Evolutionary conservation across 2,797 vertebrate species (phyloP), one percentile per base, ranked within the genome.

Genomic region (Melanotaenia pygmaea): DNA sequence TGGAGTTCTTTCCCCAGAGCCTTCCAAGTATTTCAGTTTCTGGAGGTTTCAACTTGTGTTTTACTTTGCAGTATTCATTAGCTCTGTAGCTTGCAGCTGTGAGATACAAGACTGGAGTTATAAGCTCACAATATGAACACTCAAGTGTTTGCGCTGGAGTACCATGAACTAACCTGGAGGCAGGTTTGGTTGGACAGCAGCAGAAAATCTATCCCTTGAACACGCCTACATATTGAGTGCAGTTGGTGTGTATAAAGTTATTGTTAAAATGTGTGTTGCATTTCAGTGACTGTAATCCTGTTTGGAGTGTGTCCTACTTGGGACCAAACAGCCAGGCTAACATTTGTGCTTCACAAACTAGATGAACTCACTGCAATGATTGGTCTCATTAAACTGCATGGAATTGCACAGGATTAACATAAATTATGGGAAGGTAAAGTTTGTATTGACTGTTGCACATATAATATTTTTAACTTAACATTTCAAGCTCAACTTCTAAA

Each of bases 1-100:
- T 81, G 78, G 76, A 86, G 40, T 71, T 24, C 59, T 71, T 67
- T 80, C 82, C 79, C 77, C 13, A 67, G 76, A 87, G 78, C 64
- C 59, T 73, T 50, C 18, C 32, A 65, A 40, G 18, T 20, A 72
- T 72, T 72, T 59, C 40, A 45, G 32, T 75, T 87, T 85, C 71
- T 74, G 35, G 57, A 62, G 72, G 61, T 75, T 83, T 80, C 56
- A 57, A 75, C 62, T 80, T 70, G 59, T 80, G 74, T 80, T 86
- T 83, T 75, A 53, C 43, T 0, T 70, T 60, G 65, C 50, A 40
- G 78, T 79, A 74, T 81, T 79, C 80, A 79, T 81, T 72, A 88
- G 86, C 80, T 82, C 66, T 59, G 64, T 59, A 76, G 70, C 61
- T n/a, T 68, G 62, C 61, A 64, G 76, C 64, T 75, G 37, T 75